Percentiles rank a stretch among this genome's conserved stretches.
phyloP scores from a whole-genome alignment of 1,140 invertebrate species.

The Batillaria attramentaria region DNA sequence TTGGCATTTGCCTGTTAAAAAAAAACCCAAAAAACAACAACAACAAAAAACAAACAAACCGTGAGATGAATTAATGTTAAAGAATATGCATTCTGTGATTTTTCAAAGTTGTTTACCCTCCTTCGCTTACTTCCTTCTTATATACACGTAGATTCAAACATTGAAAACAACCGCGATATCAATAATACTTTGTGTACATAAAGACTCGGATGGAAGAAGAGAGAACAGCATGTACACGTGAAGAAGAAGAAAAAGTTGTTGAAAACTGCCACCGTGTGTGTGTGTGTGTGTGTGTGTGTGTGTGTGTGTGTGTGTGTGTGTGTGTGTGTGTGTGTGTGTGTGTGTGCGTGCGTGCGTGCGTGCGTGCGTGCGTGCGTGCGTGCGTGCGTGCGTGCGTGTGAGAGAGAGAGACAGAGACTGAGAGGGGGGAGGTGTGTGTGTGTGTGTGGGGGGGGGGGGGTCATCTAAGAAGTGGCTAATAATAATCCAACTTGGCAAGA shows the following conservation, averaged over 20 bases:
- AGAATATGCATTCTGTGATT: background rate
- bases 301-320: background rate
- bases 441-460: background rate
- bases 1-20: conserved; percentile 76
- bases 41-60: background rate
- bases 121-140: background rate
- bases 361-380: background rate
- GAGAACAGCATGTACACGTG: too few species aligned
- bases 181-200: background rate
- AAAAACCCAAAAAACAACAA: background rate
- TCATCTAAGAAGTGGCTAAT: background rate
- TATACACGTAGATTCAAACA: background rate
- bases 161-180: background rate
- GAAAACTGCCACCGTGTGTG: background rate
- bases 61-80: too few species aligned
- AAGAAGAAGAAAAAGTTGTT: too few species aligned
- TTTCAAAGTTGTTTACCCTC: background rate
- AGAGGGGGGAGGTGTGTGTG: background rate
- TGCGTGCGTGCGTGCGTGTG: background rate
- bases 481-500: background rate
- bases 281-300: background rate
- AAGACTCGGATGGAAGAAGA: too few species aligned
- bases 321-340: background rate
- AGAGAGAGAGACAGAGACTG: background rate
- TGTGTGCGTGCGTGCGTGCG: background rate